Evolutionary conservation across 2,888 invertebrate genomes (phyloP), one percentile per base, ranked within the genome.

Genomic region (Drepana falcataria): DNA sequence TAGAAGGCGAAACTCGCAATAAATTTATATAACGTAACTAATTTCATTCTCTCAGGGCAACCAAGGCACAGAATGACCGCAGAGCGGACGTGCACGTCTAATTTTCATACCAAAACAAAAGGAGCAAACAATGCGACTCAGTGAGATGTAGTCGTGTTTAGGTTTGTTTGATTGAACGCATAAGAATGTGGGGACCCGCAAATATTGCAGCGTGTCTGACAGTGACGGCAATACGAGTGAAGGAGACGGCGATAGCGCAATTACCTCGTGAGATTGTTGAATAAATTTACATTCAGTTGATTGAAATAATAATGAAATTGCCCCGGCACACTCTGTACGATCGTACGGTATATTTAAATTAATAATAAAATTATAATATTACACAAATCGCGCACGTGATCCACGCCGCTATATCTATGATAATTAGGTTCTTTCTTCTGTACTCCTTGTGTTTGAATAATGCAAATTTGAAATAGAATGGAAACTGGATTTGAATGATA

Each of bases 261-360:
- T 91, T 90, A 91, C 90, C 87, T 84, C 83, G 85, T 88, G 88
- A 90, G 90, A 91, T 89, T 90, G 89, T 90, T 88, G 91, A 91
- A 91, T 91, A 91, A 89, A 91, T 91, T 90, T 90, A 90, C 91
- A 90, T 91, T 89, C 83, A 86, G 86, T 87, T 90, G 91, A 91
- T 90, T 91, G 91, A 91, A 91, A 91, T 91, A 91, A 90, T 91
- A 90, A 91, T 90, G 91, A 91, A 89, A 89, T 90, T 90, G 89
- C 88, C 86, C 81, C 83, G 79, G 85, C 83, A 85, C 79, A 82
- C 85, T 86, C 81, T 73, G 80, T 75, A 79, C 79, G 82, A 77
- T 78, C 83, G 83, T 81, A 82, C 83, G 82, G 83, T 83, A 86
- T 89, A 88, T 89, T 89, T 88, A 90, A 89, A 90, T 90, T 87